A percentile compares a stretch with the other conserved stretches of the same genome.
Evolutionary conservation across 2,888 invertebrate species (phyloP).

Genomic region (Megaustenia siamemsis): DNA sequence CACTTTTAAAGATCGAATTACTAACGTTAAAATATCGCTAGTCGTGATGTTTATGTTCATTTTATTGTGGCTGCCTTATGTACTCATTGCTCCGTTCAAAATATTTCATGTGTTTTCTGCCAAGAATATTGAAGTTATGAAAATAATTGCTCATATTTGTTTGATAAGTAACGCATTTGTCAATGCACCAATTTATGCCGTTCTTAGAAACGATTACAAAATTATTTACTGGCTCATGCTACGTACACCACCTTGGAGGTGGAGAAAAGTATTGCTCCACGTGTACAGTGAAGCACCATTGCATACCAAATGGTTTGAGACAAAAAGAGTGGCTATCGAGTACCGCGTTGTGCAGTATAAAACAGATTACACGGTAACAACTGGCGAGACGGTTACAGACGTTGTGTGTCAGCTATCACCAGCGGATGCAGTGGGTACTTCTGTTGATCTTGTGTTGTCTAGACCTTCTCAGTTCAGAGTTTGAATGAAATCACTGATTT

Average conservation of each 20-base stretch:
- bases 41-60: constrained; percentile 29
- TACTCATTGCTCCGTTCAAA: constrained; percentile 13
- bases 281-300: too few relatives aligned
- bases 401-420: too few relatives aligned
- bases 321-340: too few relatives aligned
- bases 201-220: neutral
- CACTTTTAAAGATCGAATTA: neutral
- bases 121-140: neutral
- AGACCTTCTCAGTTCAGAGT: too few relatives aligned
- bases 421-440: too few relatives aligned
- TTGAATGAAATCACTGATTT: too few relatives aligned
- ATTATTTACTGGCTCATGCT: neutral
- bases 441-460: too few relatives aligned
- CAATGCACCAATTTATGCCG: constrained; percentile 13
- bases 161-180: neutral
- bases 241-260: neutral
- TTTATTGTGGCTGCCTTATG: constrained; percentile 24
- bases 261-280: constrained; percentile 15
- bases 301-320: too few relatives aligned
- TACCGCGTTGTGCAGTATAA: too few relatives aligned
- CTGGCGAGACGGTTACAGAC: too few relatives aligned
- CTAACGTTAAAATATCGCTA: constrained; percentile 2
- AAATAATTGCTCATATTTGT: neutral
- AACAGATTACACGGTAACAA: too few relatives aligned
- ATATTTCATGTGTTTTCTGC: neutral